Conservation (phyloP, 1,140 invertebrate species). For the Brachionus rotundiformis region DNA sequence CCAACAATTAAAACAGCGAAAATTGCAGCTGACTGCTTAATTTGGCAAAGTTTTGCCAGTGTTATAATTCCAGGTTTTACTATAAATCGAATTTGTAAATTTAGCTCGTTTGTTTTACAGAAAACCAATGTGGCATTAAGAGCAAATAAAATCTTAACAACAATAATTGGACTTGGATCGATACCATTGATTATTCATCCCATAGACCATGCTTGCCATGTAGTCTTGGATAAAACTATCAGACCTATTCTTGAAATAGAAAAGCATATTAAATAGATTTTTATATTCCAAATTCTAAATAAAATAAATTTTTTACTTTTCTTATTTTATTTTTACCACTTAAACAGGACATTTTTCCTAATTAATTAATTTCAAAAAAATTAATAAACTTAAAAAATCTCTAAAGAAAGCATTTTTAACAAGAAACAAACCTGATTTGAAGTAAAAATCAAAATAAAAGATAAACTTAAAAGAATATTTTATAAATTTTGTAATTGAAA, state of each 20-base stretch:
- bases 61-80: conserved; percentile 85
- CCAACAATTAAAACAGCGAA: conserved; percentile 15
- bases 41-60: conserved; percentile 90
- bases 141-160: conserved; percentile 70
- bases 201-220: conserved; percentile 79
- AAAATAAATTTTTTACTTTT: neutral
- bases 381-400: too few relatives aligned
- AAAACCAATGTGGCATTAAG: conserved; percentile 66
- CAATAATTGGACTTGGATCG: conserved; percentile 75
- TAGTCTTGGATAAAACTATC: conserved; percentile 74
- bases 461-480: too few relatives aligned
- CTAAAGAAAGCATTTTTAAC: too few relatives aligned
- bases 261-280: conserved; percentile 10
- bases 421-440: too few relatives aligned
- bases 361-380: too few relatives aligned
- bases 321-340: too few relatives aligned
- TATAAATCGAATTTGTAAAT: conserved; percentile 81
- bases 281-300: neutral
- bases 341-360: too few relatives aligned
- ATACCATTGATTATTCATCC: conserved; percentile 90
- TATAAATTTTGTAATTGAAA: too few relatives aligned
- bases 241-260: conserved; percentile 54
- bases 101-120: conserved; percentile 67
- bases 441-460: too few relatives aligned
- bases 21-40: conserved; percentile 72